A percentile compares a stretch with the other conserved stretches of the same genome.
These are phyloP conservation scores for Vulpes lagopus DNA, from an alignment of 2,113 vertebrate genomes.

Conservation along the genomic window DNA sequence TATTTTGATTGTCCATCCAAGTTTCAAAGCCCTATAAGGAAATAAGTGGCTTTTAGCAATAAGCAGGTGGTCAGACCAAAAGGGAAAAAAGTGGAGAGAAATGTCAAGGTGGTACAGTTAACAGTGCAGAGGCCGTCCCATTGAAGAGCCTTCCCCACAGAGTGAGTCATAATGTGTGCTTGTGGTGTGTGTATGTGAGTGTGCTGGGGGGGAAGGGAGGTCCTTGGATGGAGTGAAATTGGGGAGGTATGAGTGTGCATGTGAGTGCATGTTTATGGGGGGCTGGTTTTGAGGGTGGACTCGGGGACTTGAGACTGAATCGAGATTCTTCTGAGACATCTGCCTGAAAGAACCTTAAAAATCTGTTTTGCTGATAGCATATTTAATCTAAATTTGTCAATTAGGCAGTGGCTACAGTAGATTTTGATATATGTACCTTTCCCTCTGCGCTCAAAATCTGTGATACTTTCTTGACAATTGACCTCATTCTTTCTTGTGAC, in stretches of 20 bases:
- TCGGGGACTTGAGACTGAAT: not conserved
- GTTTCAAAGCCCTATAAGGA: not conserved
- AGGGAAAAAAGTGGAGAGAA: not conserved
- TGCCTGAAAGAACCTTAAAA: not conserved
- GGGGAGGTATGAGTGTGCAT: not conserved
- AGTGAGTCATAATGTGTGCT: not conserved
- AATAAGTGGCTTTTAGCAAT: not conserved
- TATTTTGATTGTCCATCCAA: not conserved
- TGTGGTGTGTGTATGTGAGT: not conserved
- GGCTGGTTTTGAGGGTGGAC: not conserved
- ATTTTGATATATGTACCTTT: not conserved
- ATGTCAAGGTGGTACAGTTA: not conserved
- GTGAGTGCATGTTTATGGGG: not conserved
- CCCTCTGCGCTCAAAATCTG: not conserved
- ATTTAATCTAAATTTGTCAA: not conserved
- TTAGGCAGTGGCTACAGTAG: not conserved
- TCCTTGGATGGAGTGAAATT: not conserved
- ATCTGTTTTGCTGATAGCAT: not conserved
- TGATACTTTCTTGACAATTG: not conserved
- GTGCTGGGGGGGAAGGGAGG: too few species aligned
- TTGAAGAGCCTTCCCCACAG: not conserved
- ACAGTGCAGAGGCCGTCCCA: not conserved
- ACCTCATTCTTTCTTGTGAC: not conserved
- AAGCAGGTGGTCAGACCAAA: not conserved
- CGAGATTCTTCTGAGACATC: not conserved